Percentiles rank a stretch among this genome's conserved stretches.
phyloP scores from a whole-genome alignment of 2,113 vertebrate species.

The Zosterops borbonicus region DNA sequence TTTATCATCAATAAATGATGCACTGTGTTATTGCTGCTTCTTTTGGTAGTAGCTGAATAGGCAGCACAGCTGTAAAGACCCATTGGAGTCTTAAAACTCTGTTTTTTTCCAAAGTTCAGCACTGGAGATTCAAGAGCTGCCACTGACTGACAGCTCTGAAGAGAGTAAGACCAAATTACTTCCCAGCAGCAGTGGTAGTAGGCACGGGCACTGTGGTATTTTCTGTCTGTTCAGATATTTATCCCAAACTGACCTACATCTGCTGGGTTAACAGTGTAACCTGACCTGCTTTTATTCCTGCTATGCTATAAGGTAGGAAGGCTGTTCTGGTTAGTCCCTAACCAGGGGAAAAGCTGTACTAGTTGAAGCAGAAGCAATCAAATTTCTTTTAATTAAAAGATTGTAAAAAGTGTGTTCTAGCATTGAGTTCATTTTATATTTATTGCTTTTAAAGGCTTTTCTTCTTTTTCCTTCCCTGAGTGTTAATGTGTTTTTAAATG shows the following conservation, averaged over 20 bases:
- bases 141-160: slow-evolving; percentile 29
- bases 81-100: background rate
- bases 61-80: background rate
- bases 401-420: background rate
- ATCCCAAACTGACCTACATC: slow-evolving; percentile 80
- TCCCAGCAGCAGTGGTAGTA: slow-evolving; percentile 40
- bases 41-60: background rate
- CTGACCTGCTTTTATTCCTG: slow-evolving; percentile 74
- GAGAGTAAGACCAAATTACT: slow-evolving; percentile 38
- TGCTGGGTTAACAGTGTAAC: slow-evolving; percentile 71
- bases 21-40: background rate
- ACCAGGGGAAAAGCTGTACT: background rate
- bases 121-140: background rate
- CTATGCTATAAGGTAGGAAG: slow-evolving; percentile 1
- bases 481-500: background rate
- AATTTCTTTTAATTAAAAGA: background rate
- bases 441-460: background rate
- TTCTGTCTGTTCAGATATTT: slow-evolving; percentile 68
- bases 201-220: slow-evolving; percentile 49
- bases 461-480: background rate
- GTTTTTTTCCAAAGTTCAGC: background rate
- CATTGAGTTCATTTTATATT: background rate
- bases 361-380: slow-evolving; percentile 18
- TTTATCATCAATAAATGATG: background rate
- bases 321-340: slow-evolving; percentile 37